Percentiles rank a stretch among this genome's conserved stretches.
These are phyloP conservation scores for Tarsius wallacei DNA, from an alignment of 2,797 vertebrate species.

Conservation along the genomic window DNA sequence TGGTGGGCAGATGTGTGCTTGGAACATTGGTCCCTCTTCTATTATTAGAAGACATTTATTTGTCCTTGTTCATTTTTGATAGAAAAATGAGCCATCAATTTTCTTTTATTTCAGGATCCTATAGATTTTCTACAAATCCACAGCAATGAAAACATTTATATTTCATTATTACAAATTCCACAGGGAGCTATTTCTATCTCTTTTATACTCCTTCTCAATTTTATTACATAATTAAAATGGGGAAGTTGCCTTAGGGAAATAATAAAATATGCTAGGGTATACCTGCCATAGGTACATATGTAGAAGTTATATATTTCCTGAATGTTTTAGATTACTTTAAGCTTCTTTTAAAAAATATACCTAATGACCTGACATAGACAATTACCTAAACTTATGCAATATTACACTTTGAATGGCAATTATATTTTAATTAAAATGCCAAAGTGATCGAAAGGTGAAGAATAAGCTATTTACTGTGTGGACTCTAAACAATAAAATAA, in stretches of 20 bases:
- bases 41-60: conserved; percentile 76
- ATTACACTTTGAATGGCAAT: conserved; percentile 76
- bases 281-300: conserved; percentile 69
- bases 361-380: conserved; percentile 76
- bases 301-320: conserved; percentile 27
- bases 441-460: conserved; percentile 74
- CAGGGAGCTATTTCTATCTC: conserved; percentile 54
- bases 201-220: conserved; percentile 74
- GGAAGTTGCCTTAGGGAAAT: conserved; percentile 65
- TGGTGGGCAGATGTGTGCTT: background rate
- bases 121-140: conserved; percentile 81
- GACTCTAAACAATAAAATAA: conserved; percentile 53
- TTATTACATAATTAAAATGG: conserved; percentile 80
- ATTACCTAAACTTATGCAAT: conserved; percentile 67
- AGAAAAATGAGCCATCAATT: conserved; percentile 75
- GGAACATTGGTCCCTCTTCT: conserved; percentile 34
- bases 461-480: conserved; percentile 74
- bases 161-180: conserved; percentile 80
- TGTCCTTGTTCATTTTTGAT: conserved; percentile 71
- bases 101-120: conserved; percentile 75
- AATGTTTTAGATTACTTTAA: conserved; percentile 63
- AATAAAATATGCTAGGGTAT: conserved; percentile 66
- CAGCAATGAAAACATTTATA: conserved; percentile 80
- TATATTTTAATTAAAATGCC: conserved; percentile 81
- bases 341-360: conserved; percentile 33